Evolutionary conservation across 2,113 vertebrate species (phyloP).

Genomic region (Telmatochromis sp.): DNA sequence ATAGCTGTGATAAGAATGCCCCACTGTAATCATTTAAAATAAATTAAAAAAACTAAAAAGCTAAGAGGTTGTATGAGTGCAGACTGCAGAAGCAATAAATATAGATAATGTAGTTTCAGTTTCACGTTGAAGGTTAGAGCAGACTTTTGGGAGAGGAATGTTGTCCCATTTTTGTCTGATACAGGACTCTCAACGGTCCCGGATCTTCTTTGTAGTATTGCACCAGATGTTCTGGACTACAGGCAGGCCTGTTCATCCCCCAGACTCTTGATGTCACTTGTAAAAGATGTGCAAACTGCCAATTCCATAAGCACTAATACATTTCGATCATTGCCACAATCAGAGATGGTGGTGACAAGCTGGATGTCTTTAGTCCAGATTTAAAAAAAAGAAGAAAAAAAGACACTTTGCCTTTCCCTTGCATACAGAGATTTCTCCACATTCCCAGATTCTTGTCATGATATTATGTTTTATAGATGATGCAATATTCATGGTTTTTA

Average conservation of each 20-base stretch:
- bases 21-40: background rate
- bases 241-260: background rate
- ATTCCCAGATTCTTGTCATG: background rate
- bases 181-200: background rate
- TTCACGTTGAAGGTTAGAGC: background rate
- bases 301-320: background rate
- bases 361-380: background rate
- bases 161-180: background rate
- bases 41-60: accelerated
- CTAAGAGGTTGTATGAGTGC: background rate
- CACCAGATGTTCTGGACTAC: background rate
- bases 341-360: background rate
- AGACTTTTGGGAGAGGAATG: background rate
- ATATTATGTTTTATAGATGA: background rate
- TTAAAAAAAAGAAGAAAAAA: accelerated
- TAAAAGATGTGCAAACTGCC: background rate
- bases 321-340: background rate
- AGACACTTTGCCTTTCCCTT: background rate
- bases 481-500: background rate
- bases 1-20: background rate
- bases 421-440: background rate
- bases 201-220: background rate
- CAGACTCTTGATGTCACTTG: background rate
- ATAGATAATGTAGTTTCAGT: background rate
- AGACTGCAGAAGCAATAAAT: background rate